Percentiles rank a stretch among this genome's conserved stretches.
phyloP scores from a whole-genome alignment of 2,888 invertebrate species.

The Monoplex corrugatus region DNA sequence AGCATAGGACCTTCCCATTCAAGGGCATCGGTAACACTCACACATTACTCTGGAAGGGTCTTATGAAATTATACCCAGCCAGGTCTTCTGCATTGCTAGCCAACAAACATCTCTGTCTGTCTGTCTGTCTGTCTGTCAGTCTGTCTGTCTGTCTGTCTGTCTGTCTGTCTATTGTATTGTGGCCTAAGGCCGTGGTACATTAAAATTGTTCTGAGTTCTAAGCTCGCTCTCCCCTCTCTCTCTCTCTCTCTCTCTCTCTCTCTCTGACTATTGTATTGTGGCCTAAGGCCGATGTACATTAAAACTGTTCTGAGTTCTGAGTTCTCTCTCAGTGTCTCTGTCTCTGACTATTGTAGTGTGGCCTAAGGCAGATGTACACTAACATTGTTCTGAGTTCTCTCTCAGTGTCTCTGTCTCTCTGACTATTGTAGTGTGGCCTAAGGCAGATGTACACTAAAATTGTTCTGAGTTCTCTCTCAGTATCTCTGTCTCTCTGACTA shows the following conservation, averaged over 20 bases:
- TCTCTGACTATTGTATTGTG: neutral
- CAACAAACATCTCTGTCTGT: neutral
- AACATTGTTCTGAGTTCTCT: too few species aligned
- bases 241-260: neutral
- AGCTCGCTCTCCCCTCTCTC: neutral
- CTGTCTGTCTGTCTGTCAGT: neutral
- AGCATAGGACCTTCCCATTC: too few species aligned
- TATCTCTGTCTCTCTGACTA: too few species aligned
- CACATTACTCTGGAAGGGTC: too few species aligned
- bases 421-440: neutral
- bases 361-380: too few species aligned
- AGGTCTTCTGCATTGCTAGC: neutral
- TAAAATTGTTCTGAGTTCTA: neutral
- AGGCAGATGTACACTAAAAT: neutral
- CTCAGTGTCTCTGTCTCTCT: too few species aligned
- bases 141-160: neutral
- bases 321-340: neutral
- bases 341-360: neutral
- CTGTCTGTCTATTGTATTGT: neutral
- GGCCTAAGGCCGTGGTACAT: neutral
- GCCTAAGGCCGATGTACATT: neutral
- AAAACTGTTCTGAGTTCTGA: neutral
- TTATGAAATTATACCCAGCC: neutral
- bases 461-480: too few species aligned
- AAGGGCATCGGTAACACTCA: too few species aligned